These are phyloP conservation scores for Hypsopygia costalis DNA, from an alignment of 2,888 invertebrate genomes.

Conservation along the genomic window DNA sequence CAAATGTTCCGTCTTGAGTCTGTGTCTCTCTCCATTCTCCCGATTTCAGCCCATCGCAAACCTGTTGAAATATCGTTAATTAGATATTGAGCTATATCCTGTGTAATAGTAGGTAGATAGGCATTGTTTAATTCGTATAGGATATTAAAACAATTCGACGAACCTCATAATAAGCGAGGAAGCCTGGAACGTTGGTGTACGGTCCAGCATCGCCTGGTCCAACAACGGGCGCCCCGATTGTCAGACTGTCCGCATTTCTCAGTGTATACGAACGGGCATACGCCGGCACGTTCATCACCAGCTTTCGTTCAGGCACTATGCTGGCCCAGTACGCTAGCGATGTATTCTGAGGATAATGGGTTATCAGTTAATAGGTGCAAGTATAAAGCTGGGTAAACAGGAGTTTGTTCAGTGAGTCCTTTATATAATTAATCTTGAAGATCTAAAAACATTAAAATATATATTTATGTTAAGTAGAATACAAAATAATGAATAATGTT, in stretches of 20 bases:
- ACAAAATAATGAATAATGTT: no score
- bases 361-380: no score
- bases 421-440: no score
- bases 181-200: conserved; percentile 85
- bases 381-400: no score
- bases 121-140: no score
- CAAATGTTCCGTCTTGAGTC: conserved; percentile 86
- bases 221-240: conserved; percentile 79
- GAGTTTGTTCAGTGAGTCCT: no score
- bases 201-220: conserved; percentile 86
- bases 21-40: conserved; percentile 78
- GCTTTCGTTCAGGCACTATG: conserved; percentile 83
- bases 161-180: conserved; percentile 89
- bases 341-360: conserved; percentile 73
- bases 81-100: no score
- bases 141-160: conserved; percentile 10
- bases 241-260: conserved; percentile 66
- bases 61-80: conserved; percentile 60
- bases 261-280: conserved; percentile 89
- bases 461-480: no score
- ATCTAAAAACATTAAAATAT: no score
- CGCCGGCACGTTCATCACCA: conserved; percentile 87
- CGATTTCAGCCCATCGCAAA: conserved; percentile 81
- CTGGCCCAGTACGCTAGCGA: conserved; percentile 87
- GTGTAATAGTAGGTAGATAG: no score